phyloP scores from a whole-genome alignment of 2,113 vertebrate genomes.

The Columbina picui region DNA sequence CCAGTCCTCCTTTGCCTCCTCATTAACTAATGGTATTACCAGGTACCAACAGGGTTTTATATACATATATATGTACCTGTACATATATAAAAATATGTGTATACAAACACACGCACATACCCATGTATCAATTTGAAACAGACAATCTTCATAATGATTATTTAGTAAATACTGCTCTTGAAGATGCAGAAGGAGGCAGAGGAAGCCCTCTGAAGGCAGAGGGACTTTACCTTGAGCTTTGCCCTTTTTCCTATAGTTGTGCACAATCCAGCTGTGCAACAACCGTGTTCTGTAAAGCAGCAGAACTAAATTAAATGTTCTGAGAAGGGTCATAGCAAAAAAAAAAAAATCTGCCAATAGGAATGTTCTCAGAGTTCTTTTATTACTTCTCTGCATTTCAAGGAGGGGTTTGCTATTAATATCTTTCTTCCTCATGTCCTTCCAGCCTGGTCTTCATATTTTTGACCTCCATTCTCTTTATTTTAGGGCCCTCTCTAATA shows the following conservation, averaged over 20 bases:
- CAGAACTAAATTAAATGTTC: neutral
- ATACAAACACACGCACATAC: too few species aligned
- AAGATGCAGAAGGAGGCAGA: neutral
- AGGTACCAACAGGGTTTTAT: neutral
- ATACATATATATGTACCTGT: neutral
- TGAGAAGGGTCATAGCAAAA: neutral
- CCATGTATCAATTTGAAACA: neutral
- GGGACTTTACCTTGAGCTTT: neutral
- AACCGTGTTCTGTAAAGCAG: neutral
- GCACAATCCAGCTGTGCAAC: neutral
- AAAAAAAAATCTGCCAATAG: neutral
- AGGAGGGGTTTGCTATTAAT: constrained; percentile 18
- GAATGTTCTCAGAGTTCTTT: neutral
- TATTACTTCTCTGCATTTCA: constrained; percentile 5
- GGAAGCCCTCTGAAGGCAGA: neutral
- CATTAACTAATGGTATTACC: neutral
- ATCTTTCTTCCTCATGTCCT: neutral
- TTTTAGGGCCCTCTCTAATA: constrained; percentile 4
- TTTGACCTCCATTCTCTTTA: constrained; percentile 24
- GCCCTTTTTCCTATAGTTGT: neutral
- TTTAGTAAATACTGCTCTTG: neutral
- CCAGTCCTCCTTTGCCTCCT: neutral
- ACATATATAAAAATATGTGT: too few species aligned
- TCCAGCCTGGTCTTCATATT: neutral
- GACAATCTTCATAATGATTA: neutral